Evolutionary conservation across 1,140 invertebrate genomes (phyloP).

Genomic region (Bombus vancouverensis): DNA sequence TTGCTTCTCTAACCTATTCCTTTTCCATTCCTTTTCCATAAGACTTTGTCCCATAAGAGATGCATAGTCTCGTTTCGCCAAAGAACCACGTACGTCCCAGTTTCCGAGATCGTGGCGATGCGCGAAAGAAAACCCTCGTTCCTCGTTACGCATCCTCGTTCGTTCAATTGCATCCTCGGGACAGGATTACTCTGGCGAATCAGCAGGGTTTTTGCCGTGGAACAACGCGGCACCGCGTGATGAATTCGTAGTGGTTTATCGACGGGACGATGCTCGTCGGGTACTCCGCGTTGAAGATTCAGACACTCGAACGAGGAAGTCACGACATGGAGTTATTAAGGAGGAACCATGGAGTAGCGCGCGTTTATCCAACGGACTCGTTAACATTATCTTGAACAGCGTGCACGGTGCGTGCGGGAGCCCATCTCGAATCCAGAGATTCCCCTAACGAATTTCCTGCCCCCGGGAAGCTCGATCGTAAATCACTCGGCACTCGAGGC

Average conservation of each 20-base stretch:
- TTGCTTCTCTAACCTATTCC: background rate
- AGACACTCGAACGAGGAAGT: slow-evolving; percentile 47
- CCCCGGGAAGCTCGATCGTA: slow-evolving; percentile 68
- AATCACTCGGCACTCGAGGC: slow-evolving; percentile 67
- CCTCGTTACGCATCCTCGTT: slow-evolving; percentile 9
- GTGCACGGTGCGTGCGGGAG: slow-evolving; percentile 65
- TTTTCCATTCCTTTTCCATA: background rate
- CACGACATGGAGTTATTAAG: slow-evolving; percentile 67
- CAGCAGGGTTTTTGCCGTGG: background rate
- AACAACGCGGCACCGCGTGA: background rate
- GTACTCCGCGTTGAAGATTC: slow-evolving; percentile 9
- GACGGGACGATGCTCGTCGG: slow-evolving; percentile 37
- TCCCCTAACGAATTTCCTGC: slow-evolving; percentile 74
- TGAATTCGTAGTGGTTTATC: slow-evolving; percentile 58
- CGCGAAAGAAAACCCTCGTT: background rate
- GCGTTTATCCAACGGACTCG: slow-evolving; percentile 63
- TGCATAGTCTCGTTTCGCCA: background rate
- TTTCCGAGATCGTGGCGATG: background rate
- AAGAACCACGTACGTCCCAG: background rate
- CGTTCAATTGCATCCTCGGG: background rate
- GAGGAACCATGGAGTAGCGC: slow-evolving; percentile 50
- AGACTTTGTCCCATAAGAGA: background rate
- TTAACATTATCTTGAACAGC: slow-evolving; percentile 70
- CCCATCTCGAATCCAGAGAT: slow-evolving; percentile 71
- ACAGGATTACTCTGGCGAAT: background rate